Conservation (phyloP, 2,888 invertebrate genomes). For the Sesia bembeciformis region DNA sequence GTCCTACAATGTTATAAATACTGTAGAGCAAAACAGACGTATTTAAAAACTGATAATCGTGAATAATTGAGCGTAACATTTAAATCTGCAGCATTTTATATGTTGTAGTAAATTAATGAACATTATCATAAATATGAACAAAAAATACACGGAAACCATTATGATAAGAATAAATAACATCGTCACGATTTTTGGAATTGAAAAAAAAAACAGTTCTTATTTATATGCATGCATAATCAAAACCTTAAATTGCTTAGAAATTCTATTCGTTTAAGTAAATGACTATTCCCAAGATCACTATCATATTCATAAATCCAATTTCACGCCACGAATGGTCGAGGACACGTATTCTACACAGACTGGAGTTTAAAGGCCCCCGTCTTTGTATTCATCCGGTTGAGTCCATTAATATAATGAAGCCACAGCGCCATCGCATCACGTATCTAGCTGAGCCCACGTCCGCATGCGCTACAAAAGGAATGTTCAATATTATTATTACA, state of each 20-base stretch:
- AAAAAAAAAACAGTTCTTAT: too few relatives aligned
- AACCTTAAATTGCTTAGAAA: background rate
- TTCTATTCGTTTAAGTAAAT: constrained; percentile 8
- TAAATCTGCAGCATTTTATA: too few relatives aligned
- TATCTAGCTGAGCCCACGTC: constrained; percentile 50
- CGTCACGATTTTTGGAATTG: too few relatives aligned
- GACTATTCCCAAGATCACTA: constrained; percentile 19
- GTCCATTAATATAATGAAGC: constrained; percentile 71
- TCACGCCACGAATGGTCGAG: constrained; percentile 37
- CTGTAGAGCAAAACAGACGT: too few relatives aligned
- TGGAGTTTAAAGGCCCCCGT: constrained; percentile 56
- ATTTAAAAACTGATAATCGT: too few relatives aligned
- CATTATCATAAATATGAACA: too few relatives aligned
- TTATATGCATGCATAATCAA: constrained; percentile 5
- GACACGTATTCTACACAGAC: constrained; percentile 47
- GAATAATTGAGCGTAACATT: too few relatives aligned
- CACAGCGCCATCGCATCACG: constrained; percentile 62
- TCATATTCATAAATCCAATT: constrained; percentile 40
- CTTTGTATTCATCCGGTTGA: constrained; percentile 67
- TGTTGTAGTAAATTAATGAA: too few relatives aligned
- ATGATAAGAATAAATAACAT: too few relatives aligned
- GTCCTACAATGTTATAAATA: too few relatives aligned
- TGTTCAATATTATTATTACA: constrained; percentile 68
- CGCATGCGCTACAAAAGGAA: constrained; percentile 68
- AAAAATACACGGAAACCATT: too few relatives aligned